Conservation (phyloP, 2,888 invertebrate species). For the Druceiella hillmani region DNA sequence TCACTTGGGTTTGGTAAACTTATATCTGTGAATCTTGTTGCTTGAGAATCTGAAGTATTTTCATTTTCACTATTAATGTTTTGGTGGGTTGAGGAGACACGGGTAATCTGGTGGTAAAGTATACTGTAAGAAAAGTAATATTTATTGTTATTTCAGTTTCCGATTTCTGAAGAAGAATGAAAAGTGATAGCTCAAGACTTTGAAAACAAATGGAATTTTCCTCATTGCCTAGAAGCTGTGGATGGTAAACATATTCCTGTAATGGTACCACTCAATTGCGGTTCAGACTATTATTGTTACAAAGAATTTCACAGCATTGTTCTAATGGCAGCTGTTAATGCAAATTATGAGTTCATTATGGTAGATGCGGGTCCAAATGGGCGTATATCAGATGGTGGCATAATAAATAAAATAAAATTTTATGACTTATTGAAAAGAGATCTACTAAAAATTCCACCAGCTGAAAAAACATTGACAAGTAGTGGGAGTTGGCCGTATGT, state of each 20-base stretch:
- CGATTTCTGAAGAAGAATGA: slow-evolving; percentile 19
- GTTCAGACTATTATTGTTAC: slow-evolving; percentile 25
- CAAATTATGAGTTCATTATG: slow-evolving; percentile 21
- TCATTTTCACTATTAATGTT: too few relatives aligned
- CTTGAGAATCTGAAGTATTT: too few relatives aligned
- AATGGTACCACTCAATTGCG: slow-evolving; percentile 17
- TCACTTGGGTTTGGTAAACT: too few relatives aligned
- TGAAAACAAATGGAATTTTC: slow-evolving; percentile 23
- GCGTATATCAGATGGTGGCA: slow-evolving; percentile 19
- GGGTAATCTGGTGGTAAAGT: too few relatives aligned
- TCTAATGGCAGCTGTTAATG: slow-evolving; percentile 24
- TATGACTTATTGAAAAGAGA: slow-evolving; percentile 14
- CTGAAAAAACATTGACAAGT: too few relatives aligned
- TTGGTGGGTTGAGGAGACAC: too few relatives aligned
- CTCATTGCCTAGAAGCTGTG: slow-evolving; percentile 23
- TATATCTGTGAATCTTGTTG: too few relatives aligned
- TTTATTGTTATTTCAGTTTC: slow-evolving; percentile 17
- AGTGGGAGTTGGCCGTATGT: too few relatives aligned
- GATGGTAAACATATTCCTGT: slow-evolving; percentile 27
- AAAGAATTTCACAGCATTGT: slow-evolving; percentile 24
- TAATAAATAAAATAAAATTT: slow-evolving; percentile 15
- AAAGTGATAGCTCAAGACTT: slow-evolving; percentile 18
- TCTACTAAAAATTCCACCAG: too few relatives aligned
- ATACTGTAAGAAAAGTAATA: slow-evolving; percentile 13
- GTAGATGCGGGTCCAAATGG: slow-evolving; percentile 22